Percentiles rank a stretch among this genome's conserved stretches.
Conservation (phyloP, 2,797 vertebrate genomes). For the Buphagus erythrorhynchus region DNA sequence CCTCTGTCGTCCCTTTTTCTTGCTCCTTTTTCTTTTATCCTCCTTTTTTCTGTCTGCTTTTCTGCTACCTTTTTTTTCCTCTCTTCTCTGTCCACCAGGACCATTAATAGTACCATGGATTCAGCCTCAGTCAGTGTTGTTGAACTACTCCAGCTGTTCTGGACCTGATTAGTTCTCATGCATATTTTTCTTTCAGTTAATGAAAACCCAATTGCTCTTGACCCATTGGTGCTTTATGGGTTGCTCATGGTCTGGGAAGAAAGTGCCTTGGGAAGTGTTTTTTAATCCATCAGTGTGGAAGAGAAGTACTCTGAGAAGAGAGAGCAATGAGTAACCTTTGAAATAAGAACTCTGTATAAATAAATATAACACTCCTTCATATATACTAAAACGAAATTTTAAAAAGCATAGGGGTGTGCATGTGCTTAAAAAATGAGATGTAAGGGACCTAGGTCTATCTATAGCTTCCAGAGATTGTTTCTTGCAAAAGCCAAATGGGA, state of each 20-base stretch:
- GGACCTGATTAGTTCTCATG: not conserved
- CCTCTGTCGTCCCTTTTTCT: no score
- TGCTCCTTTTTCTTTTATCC: not conserved
- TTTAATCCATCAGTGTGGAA: not conserved
- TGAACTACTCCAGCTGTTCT: not conserved
- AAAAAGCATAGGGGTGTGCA: fast-evolving
- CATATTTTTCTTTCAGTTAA: not conserved
- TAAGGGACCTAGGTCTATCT: not conserved
- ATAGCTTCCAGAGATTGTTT: not conserved
- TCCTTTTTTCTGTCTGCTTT: not conserved
- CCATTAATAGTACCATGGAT: not conserved
- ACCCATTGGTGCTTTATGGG: not conserved
- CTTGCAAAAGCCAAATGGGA: not conserved
- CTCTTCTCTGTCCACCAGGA: not conserved
- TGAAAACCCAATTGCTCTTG: not conserved
- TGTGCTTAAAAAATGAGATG: not conserved
- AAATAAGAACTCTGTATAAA: not conserved
- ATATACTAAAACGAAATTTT: not conserved
- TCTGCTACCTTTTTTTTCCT: not conserved
- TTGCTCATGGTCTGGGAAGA: not conserved
- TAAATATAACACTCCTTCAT: not conserved
- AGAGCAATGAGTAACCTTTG: not conserved
- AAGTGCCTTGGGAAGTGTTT: not conserved
- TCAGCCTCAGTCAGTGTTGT: not conserved
- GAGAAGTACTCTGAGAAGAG: not conserved